A percentile compares a stretch with the other conserved stretches of the same genome.
These are phyloP conservation scores for Hafferia zeledoni DNA, from an alignment of 2,797 vertebrate genomes.

Conservation along the genomic window DNA sequence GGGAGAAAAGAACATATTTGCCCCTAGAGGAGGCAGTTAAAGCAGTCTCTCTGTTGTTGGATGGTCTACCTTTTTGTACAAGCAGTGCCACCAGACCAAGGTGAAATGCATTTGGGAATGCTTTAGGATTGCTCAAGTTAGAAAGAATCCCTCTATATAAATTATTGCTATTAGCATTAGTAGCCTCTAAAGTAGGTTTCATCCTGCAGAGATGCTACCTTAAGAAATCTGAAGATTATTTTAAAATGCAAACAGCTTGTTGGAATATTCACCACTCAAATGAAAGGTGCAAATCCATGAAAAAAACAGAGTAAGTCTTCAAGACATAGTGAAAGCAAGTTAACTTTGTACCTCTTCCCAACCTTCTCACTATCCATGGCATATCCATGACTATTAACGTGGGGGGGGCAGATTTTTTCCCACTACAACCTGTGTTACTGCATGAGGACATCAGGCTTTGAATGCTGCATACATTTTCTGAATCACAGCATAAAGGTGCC, in stretches of 20 bases:
- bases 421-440: background rate
- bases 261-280: background rate
- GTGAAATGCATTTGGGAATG: background rate
- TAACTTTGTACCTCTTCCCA: background rate
- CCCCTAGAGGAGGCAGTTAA: background rate
- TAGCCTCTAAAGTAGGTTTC: background rate
- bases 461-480: background rate
- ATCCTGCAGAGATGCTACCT: background rate
- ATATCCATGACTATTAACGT: background rate
- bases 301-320: background rate
- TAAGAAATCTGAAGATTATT: conserved; percentile 7
- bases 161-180: background rate
- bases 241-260: background rate
- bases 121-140: background rate
- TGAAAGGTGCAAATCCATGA: background rate
- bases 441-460: background rate
- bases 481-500: background rate
- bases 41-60: background rate
- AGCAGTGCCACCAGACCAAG: background rate
- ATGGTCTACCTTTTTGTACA: background rate
- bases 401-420: background rate
- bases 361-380: background rate
- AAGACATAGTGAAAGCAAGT: background rate
- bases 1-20: background rate
- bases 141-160: background rate